A percentile compares a stretch with the other conserved stretches of the same genome.
These are phyloP conservation scores for Zele albiditarsus DNA, from an alignment of 2,888 invertebrate genomes.

Conservation along the genomic window DNA sequence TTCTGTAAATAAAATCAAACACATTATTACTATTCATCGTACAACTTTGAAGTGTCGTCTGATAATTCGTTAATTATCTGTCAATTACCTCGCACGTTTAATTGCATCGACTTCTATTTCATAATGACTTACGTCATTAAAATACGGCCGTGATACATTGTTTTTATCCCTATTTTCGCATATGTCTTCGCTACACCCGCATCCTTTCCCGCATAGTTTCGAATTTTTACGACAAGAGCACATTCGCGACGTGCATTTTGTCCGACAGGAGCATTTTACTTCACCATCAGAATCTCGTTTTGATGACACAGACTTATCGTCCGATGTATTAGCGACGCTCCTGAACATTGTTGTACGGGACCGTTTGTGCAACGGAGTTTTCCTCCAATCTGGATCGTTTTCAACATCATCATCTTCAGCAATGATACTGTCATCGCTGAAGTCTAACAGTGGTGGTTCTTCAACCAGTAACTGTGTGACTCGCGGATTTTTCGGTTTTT, in stretches of 20 bases:
- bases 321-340: slow-evolving; percentile 1
- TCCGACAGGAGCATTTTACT: slow-evolving; percentile 77
- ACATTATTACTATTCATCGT: too few relatives aligned
- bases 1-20: not conserved
- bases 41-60: not conserved
- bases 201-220: slow-evolving; percentile 72
- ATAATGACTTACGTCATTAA: not conserved
- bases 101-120: not conserved
- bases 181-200: slow-evolving; percentile 74
- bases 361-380: slow-evolving; percentile 23
- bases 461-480: not conserved
- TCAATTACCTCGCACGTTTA: not conserved
- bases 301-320: slow-evolving; percentile 69
- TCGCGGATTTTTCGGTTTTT: slow-evolving; percentile 1
- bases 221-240: slow-evolving; percentile 78
- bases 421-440: slow-evolving; percentile 16
- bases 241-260: slow-evolving; percentile 76
- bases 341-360: not conserved
- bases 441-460: not conserved
- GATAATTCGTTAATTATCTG: not conserved
- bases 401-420: slow-evolving; percentile 69
- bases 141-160: slow-evolving; percentile 46
- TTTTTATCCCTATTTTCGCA: slow-evolving; percentile 70
- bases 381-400: slow-evolving; percentile 81
- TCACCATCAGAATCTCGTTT: slow-evolving; percentile 75